Conservation (phyloP, 1,140 invertebrate genomes). For the Hyles euphorbiae region DNA sequence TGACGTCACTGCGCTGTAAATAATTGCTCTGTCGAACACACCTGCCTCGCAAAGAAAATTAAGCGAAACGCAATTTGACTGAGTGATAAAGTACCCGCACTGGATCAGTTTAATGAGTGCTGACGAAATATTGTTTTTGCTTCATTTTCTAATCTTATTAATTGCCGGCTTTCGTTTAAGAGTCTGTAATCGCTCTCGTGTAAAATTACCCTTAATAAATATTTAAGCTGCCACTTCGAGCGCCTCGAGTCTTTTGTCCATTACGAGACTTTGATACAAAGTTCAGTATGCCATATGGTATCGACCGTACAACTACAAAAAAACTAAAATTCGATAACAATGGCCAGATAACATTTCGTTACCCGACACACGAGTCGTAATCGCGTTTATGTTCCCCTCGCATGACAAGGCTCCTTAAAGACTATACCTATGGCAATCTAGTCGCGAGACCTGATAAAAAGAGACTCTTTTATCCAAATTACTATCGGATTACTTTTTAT, state of each 20-base stretch:
- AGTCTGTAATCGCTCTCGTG: no score
- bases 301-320: not conserved
- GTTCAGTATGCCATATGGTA: no score
- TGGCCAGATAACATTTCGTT: constrained; percentile 29
- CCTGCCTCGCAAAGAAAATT: constrained; percentile 74
- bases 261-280: no score
- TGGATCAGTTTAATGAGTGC: constrained; percentile 72
- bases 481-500: constrained; percentile 54
- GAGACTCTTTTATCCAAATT: constrained; percentile 47
- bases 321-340: constrained; percentile 12
- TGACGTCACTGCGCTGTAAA: constrained; percentile 71
- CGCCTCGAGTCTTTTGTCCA: no score
- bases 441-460: constrained; percentile 45
- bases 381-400: constrained; percentile 52
- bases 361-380: constrained; percentile 35
- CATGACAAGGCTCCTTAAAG: constrained; percentile 54
- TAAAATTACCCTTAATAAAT: no score
- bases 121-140: constrained; percentile 66
- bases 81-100: constrained; percentile 71
- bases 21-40: constrained; percentile 75
- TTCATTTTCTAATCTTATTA: constrained; percentile 65
- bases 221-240: no score
- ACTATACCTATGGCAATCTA: constrained; percentile 40
- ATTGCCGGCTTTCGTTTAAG: not conserved
- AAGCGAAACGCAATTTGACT: constrained; percentile 75